Conservation (phyloP, 35 echinoderm and acorn worm genomes). For the Diadema setosum region DNA sequence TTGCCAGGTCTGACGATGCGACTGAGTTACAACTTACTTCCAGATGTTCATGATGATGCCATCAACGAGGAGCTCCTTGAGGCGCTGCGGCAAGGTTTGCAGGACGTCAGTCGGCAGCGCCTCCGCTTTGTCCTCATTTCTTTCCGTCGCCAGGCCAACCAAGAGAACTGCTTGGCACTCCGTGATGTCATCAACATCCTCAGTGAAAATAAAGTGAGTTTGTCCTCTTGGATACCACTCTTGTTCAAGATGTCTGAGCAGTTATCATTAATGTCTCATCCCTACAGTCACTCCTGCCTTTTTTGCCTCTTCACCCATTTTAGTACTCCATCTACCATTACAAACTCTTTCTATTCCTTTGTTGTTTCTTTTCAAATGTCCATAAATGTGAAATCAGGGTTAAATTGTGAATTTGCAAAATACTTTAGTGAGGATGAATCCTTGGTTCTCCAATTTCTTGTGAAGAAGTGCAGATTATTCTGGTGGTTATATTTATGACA, state of each 20-base stretch:
- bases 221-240: too few relatives aligned
- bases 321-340: too few relatives aligned
- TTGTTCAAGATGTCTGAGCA: neutral
- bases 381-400: too few relatives aligned
- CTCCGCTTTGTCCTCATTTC: neutral
- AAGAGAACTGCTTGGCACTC: neutral
- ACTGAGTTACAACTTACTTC: neutral
- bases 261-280: neutral
- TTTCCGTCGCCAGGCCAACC: neutral
- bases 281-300: too few relatives aligned
- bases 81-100: neutral
- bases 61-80: neutral
- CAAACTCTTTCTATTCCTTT: neutral
- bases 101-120: neutral
- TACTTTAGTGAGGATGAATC: too few relatives aligned
- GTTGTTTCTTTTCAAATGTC: neutral
- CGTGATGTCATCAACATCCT: neutral
- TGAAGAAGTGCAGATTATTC: too few relatives aligned
- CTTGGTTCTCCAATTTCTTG: too few relatives aligned
- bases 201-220: conserved; percentile 9
- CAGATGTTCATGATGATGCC: neutral
- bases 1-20: neutral
- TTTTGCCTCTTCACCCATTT: too few relatives aligned
- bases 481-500: too few relatives aligned
- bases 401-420: too few relatives aligned